These are phyloP conservation scores for Raillietiella orientalis DNA, from an alignment of 2,888 invertebrate genomes.

Conservation along the genomic window DNA sequence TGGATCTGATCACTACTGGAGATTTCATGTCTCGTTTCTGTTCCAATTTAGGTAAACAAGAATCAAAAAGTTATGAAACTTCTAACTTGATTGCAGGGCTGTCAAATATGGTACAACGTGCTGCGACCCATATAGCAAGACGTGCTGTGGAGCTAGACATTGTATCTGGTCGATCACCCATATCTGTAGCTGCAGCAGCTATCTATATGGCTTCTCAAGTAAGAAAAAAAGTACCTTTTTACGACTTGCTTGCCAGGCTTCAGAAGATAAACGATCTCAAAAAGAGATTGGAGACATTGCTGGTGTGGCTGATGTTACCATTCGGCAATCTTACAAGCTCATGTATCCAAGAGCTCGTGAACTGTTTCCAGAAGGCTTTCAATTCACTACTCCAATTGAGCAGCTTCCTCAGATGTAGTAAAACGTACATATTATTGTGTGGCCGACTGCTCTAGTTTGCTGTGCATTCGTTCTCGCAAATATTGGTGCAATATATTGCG, in stretches of 20 bases:
- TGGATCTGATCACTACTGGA: conserved; percentile 86
- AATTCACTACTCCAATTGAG: conserved; percentile 16
- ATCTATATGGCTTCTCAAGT: conserved; percentile 22
- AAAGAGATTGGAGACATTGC: conserved; percentile 21
- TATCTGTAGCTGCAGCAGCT: conserved; percentile 22
- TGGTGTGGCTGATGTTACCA: conserved; percentile 22
- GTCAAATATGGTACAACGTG: conserved; percentile 30
- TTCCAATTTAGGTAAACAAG: conserved; percentile 44
- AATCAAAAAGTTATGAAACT: too few relatives aligned
- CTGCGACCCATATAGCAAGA: conserved; percentile 19
- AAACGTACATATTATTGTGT: too few relatives aligned
- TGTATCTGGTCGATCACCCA: conserved; percentile 20
- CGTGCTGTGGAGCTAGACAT: conserved; percentile 19
- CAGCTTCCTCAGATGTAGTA: conserved; percentile 16
- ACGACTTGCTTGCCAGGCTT: conserved; percentile 28
- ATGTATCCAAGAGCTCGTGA: conserved; percentile 17
- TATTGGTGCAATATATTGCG: too few relatives aligned
- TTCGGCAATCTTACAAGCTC: conserved; percentile 19
- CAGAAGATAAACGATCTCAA: conserved; percentile 50
- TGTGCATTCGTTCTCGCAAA: too few relatives aligned
- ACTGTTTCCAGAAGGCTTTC: conserved; percentile 19
- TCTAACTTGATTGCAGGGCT: conserved; percentile 21
- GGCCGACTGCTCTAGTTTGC: too few relatives aligned
- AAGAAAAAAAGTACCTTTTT: background rate
- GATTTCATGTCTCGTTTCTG: conserved; percentile 99